Evolutionary conservation across 2,888 invertebrate genomes (phyloP), one percentile per base, ranked within the genome.

Genomic region (Sarcophaga variegata): DNA sequence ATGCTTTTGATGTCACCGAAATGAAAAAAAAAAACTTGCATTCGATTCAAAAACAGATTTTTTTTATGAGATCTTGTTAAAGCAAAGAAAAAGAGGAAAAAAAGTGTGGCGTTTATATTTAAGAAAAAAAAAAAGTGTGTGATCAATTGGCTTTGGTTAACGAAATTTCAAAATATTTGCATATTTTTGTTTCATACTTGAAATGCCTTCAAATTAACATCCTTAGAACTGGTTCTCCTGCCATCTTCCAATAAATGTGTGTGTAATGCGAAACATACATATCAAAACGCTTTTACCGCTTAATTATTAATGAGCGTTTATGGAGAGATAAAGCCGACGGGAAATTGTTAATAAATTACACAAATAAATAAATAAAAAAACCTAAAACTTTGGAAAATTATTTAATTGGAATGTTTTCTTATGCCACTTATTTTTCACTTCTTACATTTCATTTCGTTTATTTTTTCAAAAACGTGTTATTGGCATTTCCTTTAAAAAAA

Each of bases 1-100:
- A 87, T 87, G 87, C 84, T 82, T 84, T 87, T 84, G 87, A 87
- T 25, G 76, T 87, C 22, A 49, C 87, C 87, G 87, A 78, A 49
- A 63, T 59, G 25, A 27, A 59, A 11, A 45, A 22, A 79, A 74
- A 81, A 72, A 85, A 66, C 62, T 74, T 60, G 12, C 10, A 22
- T 75, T 84, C 76, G 14, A 10, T 47, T 64, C 11, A 79, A 76
- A 75, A 54, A 45, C 17, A 63, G 59, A 64, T 69, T 74, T 78
- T 49, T 49, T 54, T 54, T 54, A 54, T 20, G 27, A 79, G 70
- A 75, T 37, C 37, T 83, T 81, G 72, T 82, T 87, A 47, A 71
- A 82, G 37, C 0, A 37, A 37, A 37, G 1, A 6, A 37, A 37
- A 37, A 37, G 6, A 37, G 6, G 37, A 77, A 81, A 72, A 49